Evolutionary conservation across 2,888 invertebrate genomes (phyloP).

Genomic region (Melinaea menophilus): DNA sequence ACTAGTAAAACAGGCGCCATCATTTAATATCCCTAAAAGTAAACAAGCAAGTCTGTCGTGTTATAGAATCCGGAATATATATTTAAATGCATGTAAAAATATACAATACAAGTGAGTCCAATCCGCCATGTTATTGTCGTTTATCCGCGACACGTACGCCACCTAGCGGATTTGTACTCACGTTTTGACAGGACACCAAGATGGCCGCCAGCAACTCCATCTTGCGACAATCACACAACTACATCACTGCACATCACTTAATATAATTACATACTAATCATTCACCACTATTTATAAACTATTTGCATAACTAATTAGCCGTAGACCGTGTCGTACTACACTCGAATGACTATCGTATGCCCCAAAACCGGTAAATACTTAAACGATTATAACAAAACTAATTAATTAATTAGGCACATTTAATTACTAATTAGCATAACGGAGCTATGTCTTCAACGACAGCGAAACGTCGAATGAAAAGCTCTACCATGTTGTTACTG

Average conservation of each 20-base stretch:
- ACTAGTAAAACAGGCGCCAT: constrained; percentile 3
- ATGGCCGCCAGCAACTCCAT: constrained; percentile 54
- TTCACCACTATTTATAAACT: constrained; percentile 43
- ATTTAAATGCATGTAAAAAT: constrained; percentile 69
- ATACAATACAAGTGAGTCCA: constrained; percentile 57
- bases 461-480: constrained; percentile 76
- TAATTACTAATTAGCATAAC: constrained; percentile 60
- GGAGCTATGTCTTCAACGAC: constrained; percentile 75
- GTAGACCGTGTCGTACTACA: constrained; percentile 11
- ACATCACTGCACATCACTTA: constrained; percentile 41
- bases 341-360: constrained; percentile 1
- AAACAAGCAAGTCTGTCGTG: constrained; percentile 1
- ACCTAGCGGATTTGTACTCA: constrained; percentile 61
- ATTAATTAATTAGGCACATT: constrained; percentile 23
- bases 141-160: constrained; percentile 66
- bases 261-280: constrained; percentile 49
- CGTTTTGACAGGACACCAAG: constrained; percentile 55
- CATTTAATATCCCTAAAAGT: constrained; percentile 6
- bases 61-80: constrained; percentile 15
- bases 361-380: constrained; percentile 10
- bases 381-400: constrained; percentile 11
- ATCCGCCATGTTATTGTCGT: constrained; percentile 58
- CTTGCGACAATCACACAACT: constrained; percentile 32
- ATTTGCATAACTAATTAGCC: constrained; percentile 51
- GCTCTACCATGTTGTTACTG: constrained; percentile 77